Conservation (phyloP, 2,113 vertebrate genomes). For the Fregata magnificens region DNA sequence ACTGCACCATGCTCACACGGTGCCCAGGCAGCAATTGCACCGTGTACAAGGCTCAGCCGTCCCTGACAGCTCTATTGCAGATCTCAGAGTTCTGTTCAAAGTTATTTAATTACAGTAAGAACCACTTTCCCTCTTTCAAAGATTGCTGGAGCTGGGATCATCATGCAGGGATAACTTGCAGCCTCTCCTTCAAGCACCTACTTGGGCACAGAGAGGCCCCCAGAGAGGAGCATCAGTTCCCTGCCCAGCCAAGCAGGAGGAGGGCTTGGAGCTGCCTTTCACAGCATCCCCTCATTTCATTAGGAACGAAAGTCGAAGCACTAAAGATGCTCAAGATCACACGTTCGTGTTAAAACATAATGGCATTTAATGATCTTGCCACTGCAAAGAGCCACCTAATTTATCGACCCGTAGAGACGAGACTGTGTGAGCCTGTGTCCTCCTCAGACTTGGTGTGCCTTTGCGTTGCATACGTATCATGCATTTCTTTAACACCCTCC, state of each 20-base stretch:
- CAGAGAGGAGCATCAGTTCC: neutral
- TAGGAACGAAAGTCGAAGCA: neutral
- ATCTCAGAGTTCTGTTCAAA: neutral
- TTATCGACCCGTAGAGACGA: accelerated
- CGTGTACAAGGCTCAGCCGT: accelerated
- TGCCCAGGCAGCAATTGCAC: neutral
- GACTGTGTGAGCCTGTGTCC: accelerated
- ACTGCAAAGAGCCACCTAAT: neutral
- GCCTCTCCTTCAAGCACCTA: neutral
- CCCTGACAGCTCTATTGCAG: neutral
- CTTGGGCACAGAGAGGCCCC: neutral
- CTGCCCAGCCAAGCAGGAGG: neutral
- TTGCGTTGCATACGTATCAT: accelerated
- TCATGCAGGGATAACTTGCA: neutral
- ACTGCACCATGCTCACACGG: accelerated
- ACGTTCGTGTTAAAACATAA: neutral
- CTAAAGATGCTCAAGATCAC: neutral
- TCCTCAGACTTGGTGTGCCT: accelerated
- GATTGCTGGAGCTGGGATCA: neutral
- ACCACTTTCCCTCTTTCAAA: neutral
- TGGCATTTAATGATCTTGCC: accelerated
- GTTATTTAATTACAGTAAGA: neutral
- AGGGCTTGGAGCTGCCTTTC: neutral
- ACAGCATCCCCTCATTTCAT: neutral
- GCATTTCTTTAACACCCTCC: neutral